Evolutionary conservation across 2,113 vertebrate genomes (phyloP), one percentile per base, ranked within the genome.

Genomic region (Etia nguti): DNA sequence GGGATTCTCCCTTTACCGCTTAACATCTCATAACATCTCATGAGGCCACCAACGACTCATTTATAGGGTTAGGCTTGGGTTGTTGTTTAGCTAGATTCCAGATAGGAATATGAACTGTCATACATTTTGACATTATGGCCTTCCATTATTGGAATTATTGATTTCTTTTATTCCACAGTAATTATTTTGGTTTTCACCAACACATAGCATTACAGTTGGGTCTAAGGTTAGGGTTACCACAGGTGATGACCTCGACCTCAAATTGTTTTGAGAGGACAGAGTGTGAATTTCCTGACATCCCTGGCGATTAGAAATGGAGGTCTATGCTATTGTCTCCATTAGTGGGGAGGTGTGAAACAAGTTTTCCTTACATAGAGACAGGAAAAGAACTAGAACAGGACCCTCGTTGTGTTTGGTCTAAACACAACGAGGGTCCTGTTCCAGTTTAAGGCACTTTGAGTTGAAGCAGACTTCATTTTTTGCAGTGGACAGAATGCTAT

Each of bases 331-430:
- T 50, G 43, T 50, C 43, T 50, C 15, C 24, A 77, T 77, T 77
- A 50, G 24, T 29, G 26, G 0, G 24, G 6, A 31, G 3, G 38
- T 26, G 22, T 26, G 1, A 50, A 29, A 31, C 10, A 0, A 20
- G 5, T 29, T 75, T 50, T 3, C 70, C 50, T 50, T 50, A 50
- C 20, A 0, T 29, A 50, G 70, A 77, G 24, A 75, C 15, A 6
- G 43, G 70, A 31, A 50, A 31, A n/a, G 3, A 36, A 65, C 31
- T 65, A 0, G 60, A 36, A 36, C 60, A 65, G 60, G 18, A 65
- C 10, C 6, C 60, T 12, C 7, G 31, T 62, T 62, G 6, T 50
- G 24, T 46, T 50, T 29, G 16, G 43, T 50, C 16, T 20, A 50
- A 77, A 77, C 73, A 77, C 70, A 77, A 8, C 6, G 0, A 50